Percentiles rank a stretch among this genome's conserved stretches.
These are phyloP conservation scores for Smithornis capensis DNA, from an alignment of 2,113 vertebrate species.

Conservation along the genomic window DNA sequence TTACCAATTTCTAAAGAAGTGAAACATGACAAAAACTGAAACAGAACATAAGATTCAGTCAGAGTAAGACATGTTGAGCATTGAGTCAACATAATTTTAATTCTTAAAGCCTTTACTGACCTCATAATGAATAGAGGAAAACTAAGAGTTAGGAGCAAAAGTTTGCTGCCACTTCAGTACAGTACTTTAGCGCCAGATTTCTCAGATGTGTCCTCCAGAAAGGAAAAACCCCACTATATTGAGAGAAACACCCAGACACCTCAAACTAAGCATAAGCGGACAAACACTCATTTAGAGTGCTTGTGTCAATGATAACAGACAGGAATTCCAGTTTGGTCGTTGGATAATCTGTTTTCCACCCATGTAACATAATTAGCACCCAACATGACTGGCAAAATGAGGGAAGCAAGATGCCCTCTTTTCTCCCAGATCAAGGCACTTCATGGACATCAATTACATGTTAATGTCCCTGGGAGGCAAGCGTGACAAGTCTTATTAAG, in stretches of 20 bases:
- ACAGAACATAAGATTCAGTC: background rate
- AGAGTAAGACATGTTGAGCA: background rate
- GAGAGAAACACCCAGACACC: background rate
- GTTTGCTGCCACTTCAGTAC: background rate
- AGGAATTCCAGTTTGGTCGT: background rate
- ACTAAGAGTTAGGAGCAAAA: background rate
- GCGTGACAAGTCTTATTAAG: slow-evolving; percentile 41
- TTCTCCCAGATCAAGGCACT: slow-evolving; percentile 27
- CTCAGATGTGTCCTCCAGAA: background rate
- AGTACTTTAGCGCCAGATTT: background rate
- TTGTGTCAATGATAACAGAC: background rate
- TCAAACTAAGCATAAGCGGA: background rate
- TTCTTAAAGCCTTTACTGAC: background rate
- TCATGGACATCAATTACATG: slow-evolving; percentile 39
- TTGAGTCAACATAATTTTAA: background rate
- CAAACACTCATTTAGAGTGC: background rate
- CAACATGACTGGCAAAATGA: background rate
- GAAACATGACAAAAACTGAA: background rate
- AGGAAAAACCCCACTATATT: background rate
- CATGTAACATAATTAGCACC: background rate
- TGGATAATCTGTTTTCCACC: slow-evolving; percentile 8
- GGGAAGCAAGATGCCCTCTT: slow-evolving; percentile 21
- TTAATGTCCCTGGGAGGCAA: slow-evolving; percentile 48
- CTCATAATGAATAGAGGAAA: background rate
- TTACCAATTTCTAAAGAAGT: background rate